Percentiles rank a stretch among this genome's conserved stretches.
Evolutionary conservation across 1,140 invertebrate species (phyloP).

Genomic region (Drosophila tsacasi): DNA sequence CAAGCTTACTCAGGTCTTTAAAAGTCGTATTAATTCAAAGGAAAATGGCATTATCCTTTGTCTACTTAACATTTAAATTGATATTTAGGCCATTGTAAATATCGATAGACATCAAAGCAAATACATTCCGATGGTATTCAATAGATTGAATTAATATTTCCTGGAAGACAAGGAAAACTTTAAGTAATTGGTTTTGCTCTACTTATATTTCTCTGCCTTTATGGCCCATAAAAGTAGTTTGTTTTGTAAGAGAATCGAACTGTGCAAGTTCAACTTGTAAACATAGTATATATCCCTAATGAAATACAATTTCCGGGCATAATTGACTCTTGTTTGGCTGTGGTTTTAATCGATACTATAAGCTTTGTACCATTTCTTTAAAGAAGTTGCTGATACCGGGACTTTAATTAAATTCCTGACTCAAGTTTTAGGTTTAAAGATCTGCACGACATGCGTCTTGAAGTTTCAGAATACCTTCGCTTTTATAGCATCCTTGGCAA

Average conservation of each 20-base stretch:
- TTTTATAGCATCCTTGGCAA: constrained; percentile 12
- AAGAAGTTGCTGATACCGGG: background rate
- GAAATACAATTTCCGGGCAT: constrained; percentile 9
- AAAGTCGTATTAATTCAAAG: too few species aligned
- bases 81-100: background rate
- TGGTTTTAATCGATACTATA: background rate
- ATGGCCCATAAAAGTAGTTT: constrained; percentile 12
- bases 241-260: background rate
- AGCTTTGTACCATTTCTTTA: background rate
- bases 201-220: constrained; percentile 2
- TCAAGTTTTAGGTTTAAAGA: background rate
- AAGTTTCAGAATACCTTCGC: background rate
- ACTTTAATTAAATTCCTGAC: background rate
- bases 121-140: background rate
- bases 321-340: constrained; percentile 3
- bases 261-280: constrained; percentile 5
- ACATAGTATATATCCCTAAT: background rate
- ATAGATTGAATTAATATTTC: constrained; percentile 13
- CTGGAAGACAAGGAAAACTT: constrained; percentile 2
- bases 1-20: background rate
- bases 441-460: background rate
- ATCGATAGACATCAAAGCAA: background rate
- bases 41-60: background rate
- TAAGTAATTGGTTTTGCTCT: constrained; percentile 13
- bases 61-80: constrained; percentile 12